Evolutionary conservation across 2,797 vertebrate species (phyloP).

Genomic region (Molothrus aeneus): DNA sequence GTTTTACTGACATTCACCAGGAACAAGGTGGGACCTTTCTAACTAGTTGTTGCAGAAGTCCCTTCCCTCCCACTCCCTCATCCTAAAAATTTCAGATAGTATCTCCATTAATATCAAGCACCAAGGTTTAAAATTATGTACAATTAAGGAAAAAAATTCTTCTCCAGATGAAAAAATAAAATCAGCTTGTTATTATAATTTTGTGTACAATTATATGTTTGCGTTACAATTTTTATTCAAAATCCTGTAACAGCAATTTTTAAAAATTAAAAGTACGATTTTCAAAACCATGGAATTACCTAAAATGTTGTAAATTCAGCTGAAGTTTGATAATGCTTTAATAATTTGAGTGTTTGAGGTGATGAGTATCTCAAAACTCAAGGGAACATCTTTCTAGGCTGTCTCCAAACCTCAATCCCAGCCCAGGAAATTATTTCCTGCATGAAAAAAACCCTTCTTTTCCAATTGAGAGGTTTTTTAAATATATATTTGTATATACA

Average conservation of each 20-base stretch:
- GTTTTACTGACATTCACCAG: neutral
- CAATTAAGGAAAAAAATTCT: neutral
- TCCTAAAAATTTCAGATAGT: neutral
- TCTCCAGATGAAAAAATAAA: neutral
- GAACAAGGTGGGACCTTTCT: neutral
- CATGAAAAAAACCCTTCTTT: neutral
- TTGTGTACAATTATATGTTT: neutral
- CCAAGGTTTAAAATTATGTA: neutral
- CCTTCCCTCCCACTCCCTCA: accelerated
- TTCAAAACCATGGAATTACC: neutral
- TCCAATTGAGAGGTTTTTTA: accelerated
- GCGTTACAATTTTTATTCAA: neutral
- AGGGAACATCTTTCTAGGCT: neutral
- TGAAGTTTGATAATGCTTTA: neutral
- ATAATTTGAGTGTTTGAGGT: neutral
- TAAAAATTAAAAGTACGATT: neutral
- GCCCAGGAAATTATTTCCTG: neutral
- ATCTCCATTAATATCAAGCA: neutral
- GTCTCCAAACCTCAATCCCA: neutral
- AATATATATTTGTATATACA: neutral
- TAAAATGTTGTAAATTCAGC: neutral
- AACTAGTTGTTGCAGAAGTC: neutral
- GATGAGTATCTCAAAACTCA: neutral
- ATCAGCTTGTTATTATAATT: neutral
- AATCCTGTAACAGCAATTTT: neutral